Percentiles rank a stretch among this genome's conserved stretches.
Evolutionary conservation across 2,113 vertebrate genomes (phyloP).

Genomic region (Pachycephala philippinensis): DNA sequence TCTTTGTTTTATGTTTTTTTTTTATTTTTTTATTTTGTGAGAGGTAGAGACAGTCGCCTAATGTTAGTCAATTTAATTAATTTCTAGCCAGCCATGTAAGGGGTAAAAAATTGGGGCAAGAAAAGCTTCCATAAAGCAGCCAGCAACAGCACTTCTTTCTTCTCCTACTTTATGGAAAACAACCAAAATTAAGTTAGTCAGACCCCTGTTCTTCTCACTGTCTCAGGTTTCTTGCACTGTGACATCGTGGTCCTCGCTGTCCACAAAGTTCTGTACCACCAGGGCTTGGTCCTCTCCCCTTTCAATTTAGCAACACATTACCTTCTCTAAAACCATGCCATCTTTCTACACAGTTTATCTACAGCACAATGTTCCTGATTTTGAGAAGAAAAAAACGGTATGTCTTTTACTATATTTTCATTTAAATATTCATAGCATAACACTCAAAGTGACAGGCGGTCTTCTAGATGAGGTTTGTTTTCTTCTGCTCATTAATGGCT

Average conservation of each 20-base stretch:
- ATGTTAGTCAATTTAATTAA: neutral
- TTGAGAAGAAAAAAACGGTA: neutral
- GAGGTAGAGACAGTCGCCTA: neutral
- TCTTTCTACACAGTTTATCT: neutral
- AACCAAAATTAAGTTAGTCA: neutral
- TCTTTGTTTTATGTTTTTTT: neutral
- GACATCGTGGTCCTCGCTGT: accelerated
- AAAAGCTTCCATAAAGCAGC: neutral
- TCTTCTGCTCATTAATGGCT: conserved; percentile 23
- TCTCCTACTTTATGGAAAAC: neutral
- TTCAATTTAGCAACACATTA: neutral
- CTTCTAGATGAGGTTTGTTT: conserved; percentile 12
- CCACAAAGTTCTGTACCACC: neutral
- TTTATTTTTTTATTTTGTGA: neutral
- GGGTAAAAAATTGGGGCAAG: neutral
- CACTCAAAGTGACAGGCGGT: conserved; percentile 4
- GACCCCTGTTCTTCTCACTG: neutral
- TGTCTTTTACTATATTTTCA: neutral
- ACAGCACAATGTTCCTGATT: neutral
- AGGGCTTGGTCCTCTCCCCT: neutral
- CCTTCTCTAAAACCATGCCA: neutral
- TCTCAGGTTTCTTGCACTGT: accelerated
- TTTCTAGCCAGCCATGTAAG: neutral
- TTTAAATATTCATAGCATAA: conserved; percentile 5
- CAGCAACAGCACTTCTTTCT: neutral